Conservation (phyloP, 2,797 vertebrate species). For the Artibeus jamaicensis region DNA sequence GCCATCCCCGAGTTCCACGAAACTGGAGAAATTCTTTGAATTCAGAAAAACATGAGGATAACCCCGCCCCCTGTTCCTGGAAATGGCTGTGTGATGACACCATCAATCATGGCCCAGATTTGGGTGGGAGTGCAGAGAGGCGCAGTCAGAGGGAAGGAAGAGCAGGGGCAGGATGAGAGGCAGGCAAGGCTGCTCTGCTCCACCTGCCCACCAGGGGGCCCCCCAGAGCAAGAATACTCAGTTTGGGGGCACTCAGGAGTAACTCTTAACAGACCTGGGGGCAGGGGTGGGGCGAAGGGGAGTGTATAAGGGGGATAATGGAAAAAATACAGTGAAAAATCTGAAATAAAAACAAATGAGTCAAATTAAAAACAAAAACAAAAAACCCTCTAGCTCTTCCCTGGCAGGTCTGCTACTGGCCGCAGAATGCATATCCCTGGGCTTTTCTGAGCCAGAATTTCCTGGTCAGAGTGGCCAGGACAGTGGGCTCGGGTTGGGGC, state of each 20-base stretch:
- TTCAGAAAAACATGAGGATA: neutral
- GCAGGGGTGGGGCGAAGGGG: too few species aligned
- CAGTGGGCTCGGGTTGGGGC: neutral
- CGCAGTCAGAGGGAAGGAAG: neutral
- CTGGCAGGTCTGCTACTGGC: neutral
- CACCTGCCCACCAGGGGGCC: neutral
- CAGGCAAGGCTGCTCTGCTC: neutral
- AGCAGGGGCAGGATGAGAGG: neutral
- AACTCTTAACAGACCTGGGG: neutral
- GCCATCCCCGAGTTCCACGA: neutral
- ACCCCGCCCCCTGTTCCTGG: conserved; percentile 5
- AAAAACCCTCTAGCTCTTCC: neutral
- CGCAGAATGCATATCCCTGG: neutral
- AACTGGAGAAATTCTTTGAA: neutral
- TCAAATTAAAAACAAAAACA: neutral
- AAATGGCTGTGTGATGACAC: neutral
- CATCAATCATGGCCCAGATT: neutral
- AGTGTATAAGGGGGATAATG: too few species aligned
- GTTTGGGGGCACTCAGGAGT: neutral
- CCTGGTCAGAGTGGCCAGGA: neutral
- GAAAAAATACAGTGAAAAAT: neutral
- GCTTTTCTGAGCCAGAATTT: neutral
- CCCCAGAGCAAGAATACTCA: neutral
- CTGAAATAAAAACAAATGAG: neutral
- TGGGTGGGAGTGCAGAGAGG: neutral